Evolutionary conservation across 1,140 invertebrate genomes (phyloP), one percentile per base, ranked within the genome.

Genomic region (Scaptomyza graminum): DNA sequence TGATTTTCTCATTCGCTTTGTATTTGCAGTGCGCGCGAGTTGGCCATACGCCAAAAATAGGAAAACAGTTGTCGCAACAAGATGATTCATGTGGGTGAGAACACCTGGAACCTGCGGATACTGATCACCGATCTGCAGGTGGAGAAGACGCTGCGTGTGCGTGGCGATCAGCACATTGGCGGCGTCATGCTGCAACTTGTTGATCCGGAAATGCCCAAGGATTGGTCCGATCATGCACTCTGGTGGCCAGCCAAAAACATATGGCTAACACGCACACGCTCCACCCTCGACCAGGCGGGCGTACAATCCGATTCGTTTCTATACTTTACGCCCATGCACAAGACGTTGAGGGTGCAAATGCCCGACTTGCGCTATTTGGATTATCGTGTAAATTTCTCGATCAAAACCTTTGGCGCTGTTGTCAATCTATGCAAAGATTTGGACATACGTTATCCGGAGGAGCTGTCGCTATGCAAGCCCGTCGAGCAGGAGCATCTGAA

Each of bases 241-340:
- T 99, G 99, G 98, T 99, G 99, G 99, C 98, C 98, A 0, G 95
- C 96, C 2, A 95, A 96, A 76, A 99, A 99, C 92, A 95, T 95
- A 75, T 99, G 99, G 99, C 93, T 99, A 41, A 95, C 96, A 6
- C 94, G 98, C 71, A 99, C 99, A 3, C 94, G 98, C 59, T 97
- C 96, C 62, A 99, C 99, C 0, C 92, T 99, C 44, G 98, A 99
- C 92, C 99, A 99, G 92, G 99, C 97, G 89, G 97, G 97, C 0
- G 98, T 99, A 0, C 97, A 98, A 71, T 98, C 99, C 1, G 98
- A 99, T 91, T 97, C 97, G 0, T 93, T 97, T 12, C 93, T 99
- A 0, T 95, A 99, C 90, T 99, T 99, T 92, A 99, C 98, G 22
- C 98, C 98, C 15, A 99, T 99, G 97, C 98, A 99, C 94, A 99